Evolutionary conservation across 2,113 vertebrate species (phyloP), one percentile per base, ranked within the genome.

Genomic region (Lepus timidus): DNA sequence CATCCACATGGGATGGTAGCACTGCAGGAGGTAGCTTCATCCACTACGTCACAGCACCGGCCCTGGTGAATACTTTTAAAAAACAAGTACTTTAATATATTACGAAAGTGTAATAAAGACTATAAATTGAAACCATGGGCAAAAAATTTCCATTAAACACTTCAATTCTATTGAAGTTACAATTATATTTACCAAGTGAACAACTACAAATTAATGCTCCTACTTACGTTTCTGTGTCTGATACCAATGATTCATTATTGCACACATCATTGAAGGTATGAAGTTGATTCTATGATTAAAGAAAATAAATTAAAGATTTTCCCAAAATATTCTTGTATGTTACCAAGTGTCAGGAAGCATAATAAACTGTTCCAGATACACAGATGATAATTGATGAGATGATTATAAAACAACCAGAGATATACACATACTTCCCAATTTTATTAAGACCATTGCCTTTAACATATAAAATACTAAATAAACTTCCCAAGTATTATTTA

Each of bases 191-290:
- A 74, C 9, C 79, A 90, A 31, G 74, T n/a, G 91, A 94, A 83
- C 1, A 76, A 7, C 9, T 51, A 93, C 74, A 74, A 95, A 93
- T 23, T 73, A 89, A 91, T 64, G 13, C 1, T 89, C 33, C 67
- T 91, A 99, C 99, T 99, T 98, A 99, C 99, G 99, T 99, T 98
- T 99, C 99, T 52, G 99, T 99, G 98, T 99, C 99, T 52, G 99
- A 99, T 97, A 99, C 99, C 98, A 99, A 98, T 29, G 99, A 99
- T 97, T 99, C 99, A 94, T 99, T 99, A 98, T 99, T 99, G 98
- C 99, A 99, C 97, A 99, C 99, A 96, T 99, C 99, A 92, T 99
- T 99, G 98, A 99, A 99, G 90, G 99, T 99, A 97, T 99, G 99
- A 94, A 99, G 99, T 97, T 99, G 99, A 98, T 99, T 99, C 99